Percentiles rank a stretch among this genome's conserved stretches.
phyloP scores from a whole-genome alignment of 2,797 vertebrate genomes.

The Balearica regulorum region DNA sequence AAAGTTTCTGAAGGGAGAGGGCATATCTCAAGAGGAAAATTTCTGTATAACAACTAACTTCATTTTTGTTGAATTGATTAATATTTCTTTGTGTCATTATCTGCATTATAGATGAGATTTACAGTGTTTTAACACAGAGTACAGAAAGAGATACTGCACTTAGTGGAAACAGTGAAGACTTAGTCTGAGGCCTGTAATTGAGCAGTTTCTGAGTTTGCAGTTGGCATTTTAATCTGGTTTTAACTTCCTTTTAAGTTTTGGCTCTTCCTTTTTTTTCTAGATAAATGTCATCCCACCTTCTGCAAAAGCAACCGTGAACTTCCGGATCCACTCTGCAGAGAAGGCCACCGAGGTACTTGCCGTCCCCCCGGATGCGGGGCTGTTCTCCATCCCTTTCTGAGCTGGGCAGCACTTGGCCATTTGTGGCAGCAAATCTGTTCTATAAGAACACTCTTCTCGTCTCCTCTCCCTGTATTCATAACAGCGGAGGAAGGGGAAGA shows the following conservation, averaged over 20 bases:
- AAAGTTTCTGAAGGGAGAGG: neutral
- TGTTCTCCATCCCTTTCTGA: neutral
- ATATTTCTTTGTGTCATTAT: neutral
- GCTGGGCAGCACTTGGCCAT: neutral
- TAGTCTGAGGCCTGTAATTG: neutral
- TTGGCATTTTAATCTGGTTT: neutral
- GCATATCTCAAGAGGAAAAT: neutral
- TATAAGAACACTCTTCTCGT: neutral
- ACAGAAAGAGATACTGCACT: neutral
- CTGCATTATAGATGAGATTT: neutral
- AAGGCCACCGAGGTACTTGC: slow-evolving; percentile 83
- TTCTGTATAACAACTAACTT: neutral
- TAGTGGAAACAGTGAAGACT: neutral
- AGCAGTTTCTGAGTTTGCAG: neutral
- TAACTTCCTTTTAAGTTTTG: neutral
- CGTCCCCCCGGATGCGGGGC: fast-evolving
- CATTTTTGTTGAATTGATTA: neutral
- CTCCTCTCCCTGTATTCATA: neutral
- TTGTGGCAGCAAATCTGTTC: neutral
- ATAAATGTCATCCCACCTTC: slow-evolving; percentile 83
- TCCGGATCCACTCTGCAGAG: slow-evolving; percentile 89
- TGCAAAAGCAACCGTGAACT: slow-evolving; percentile 84
- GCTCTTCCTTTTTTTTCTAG: slow-evolving; percentile 61
- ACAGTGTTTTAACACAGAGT: neutral
- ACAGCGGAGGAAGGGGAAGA: neutral